Evolutionary conservation across 92 coral and sea anemone species (phyloP).

Genomic region (Virgularia gustaviana): DNA sequence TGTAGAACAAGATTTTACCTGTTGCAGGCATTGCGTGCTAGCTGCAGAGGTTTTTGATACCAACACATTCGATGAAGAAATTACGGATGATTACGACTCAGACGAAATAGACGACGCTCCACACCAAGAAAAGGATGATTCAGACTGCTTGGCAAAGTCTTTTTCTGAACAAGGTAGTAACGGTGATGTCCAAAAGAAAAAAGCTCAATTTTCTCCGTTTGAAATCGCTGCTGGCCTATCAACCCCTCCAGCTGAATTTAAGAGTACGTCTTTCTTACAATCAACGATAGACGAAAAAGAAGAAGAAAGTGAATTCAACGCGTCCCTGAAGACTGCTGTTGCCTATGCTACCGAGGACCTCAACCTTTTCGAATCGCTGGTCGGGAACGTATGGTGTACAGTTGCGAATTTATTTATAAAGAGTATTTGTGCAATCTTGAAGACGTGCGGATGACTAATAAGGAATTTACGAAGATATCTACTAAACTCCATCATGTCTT

Average conservation of each 20-base stretch:
- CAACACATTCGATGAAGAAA: too few relatives aligned
- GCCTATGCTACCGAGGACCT: neutral
- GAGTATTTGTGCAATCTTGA: neutral
- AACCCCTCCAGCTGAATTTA: neutral
- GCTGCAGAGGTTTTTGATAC: constrained; percentile 3
- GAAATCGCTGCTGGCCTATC: neutral
- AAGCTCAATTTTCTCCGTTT: neutral
- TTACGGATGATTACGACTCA: too few relatives aligned
- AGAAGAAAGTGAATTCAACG: neutral
- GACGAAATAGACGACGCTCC: too few relatives aligned
- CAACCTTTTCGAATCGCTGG: neutral
- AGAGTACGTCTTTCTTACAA: neutral
- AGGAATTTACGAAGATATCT: too few relatives aligned
- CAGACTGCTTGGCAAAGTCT: too few relatives aligned
- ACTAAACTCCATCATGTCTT: neutral
- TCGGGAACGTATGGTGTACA: neutral
- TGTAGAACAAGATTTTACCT: neutral
- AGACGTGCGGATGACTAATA: constrained; percentile 3
- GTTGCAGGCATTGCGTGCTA: constrained; percentile 12
- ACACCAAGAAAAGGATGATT: neutral
- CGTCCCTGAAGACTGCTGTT: neutral
- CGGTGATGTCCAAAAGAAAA: too few relatives aligned
- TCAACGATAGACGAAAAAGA: neutral
- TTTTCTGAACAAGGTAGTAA: too few relatives aligned
- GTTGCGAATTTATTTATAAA: neutral